Conservation (phyloP, 2,888 invertebrate species). For the Lasioglossum zephyrum region DNA sequence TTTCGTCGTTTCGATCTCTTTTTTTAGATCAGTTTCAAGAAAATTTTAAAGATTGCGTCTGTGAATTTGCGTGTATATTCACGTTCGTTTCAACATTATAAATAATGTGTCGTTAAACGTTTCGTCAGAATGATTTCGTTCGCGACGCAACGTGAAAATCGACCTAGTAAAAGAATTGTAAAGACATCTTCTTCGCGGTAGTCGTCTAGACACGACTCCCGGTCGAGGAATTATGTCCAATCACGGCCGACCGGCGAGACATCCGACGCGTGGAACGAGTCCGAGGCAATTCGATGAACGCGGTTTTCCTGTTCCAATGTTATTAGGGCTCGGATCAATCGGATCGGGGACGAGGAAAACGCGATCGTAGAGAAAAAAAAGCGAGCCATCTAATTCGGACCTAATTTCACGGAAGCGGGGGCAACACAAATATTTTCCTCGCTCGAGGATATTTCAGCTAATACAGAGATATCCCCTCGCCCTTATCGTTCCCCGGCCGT, state of each 20-base stretch:
- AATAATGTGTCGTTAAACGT: too few species aligned
- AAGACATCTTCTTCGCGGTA: neutral
- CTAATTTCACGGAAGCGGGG: constrained; percentile 48
- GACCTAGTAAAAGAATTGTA: neutral
- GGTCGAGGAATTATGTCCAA: neutral
- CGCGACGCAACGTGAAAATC: neutral
- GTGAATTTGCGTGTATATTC: too few species aligned
- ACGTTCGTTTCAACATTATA: too few species aligned
- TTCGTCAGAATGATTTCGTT: neutral
- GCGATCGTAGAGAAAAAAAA: constrained; percentile 4
- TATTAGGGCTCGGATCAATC: constrained; percentile 25
- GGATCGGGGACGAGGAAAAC: constrained; percentile 15
- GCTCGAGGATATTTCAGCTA: constrained; percentile 42
- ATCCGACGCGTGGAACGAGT: neutral
- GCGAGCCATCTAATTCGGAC: constrained; percentile 47
- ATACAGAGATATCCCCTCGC: constrained; percentile 57
- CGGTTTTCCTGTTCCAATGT: neutral
- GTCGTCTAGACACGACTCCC: neutral
- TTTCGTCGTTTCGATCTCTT: too few species aligned
- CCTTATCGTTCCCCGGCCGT: constrained; percentile 65
- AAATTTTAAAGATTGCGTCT: too few species aligned
- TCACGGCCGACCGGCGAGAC: neutral
- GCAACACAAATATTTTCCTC: constrained; percentile 59
- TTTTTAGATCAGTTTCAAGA: too few species aligned
- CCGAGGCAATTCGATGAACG: neutral